Conservation (phyloP, 2,888 invertebrate genomes). For the Tetragonisca angustula region DNA sequence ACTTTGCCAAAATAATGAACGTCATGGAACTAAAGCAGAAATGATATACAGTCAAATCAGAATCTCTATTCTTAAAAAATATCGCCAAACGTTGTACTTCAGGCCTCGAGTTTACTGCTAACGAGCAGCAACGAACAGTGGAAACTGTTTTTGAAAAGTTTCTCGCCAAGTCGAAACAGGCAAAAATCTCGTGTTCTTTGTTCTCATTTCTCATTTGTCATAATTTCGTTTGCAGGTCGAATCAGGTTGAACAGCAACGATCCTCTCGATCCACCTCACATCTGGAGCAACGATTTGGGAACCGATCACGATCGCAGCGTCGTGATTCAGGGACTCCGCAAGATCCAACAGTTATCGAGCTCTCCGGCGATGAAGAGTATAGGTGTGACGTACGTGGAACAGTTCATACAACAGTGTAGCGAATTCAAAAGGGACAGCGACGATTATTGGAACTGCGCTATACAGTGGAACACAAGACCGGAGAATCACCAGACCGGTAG, state of each 20-base stretch:
- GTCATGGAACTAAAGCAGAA: no score
- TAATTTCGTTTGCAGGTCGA: slow-evolving; percentile 76
- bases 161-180: no score
- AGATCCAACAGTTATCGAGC: slow-evolving; percentile 86
- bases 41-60: no score
- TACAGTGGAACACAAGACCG: slow-evolving; percentile 88
- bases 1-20: no score
- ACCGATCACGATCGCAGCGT: slow-evolving; percentile 88
- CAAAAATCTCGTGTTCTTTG: no score
- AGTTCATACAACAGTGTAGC: no score
- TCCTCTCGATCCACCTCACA: slow-evolving; percentile 88
- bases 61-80: no score
- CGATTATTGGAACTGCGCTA: slow-evolving; percentile 90
- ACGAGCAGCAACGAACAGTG: no score
- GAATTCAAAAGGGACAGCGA: slow-evolving; percentile 83
- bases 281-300: slow-evolving; percentile 91
- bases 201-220: no score
- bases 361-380: slow-evolving; percentile 82
- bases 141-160: no score
- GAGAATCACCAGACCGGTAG: slow-evolving; percentile 93
- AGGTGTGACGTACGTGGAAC: slow-evolving; percentile 50
- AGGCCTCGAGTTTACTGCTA: no score
- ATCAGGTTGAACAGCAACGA: slow-evolving; percentile 87
- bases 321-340: slow-evolving; percentile 87
- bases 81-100: no score